Conservation (phyloP, 2,113 vertebrate species). For the Ophiodon elongatus region DNA sequence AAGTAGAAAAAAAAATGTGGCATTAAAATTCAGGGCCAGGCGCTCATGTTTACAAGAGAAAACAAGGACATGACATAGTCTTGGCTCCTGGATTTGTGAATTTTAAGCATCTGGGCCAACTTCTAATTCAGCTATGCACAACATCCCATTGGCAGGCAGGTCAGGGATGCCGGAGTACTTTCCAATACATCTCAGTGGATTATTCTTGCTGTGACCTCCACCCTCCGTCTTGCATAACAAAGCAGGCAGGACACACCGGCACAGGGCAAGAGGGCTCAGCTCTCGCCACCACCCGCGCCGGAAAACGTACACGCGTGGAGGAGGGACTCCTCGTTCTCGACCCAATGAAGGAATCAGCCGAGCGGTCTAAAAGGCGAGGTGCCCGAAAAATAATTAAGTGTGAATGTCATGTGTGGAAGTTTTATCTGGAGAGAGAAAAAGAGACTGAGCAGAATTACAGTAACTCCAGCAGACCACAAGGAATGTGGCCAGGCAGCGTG, state of each 20-base stretch:
- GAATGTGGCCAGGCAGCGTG: slow-evolving; percentile 74
- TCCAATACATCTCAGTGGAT: slow-evolving; percentile 53
- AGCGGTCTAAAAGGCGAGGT: neutral
- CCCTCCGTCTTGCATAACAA: slow-evolving; percentile 29
- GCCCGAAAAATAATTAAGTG: slow-evolving; percentile 15
- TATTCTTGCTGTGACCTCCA: slow-evolving; percentile 50
- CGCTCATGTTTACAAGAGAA: slow-evolving; percentile 54
- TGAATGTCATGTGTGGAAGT: slow-evolving; percentile 36
- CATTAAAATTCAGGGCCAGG: slow-evolving; percentile 51
- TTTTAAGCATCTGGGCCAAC: slow-evolving; percentile 54
- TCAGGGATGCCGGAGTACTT: slow-evolving; percentile 45
- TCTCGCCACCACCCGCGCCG: neutral
- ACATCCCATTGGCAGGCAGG: slow-evolving; percentile 41
- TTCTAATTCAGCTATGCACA: slow-evolving; percentile 61
- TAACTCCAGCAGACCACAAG: slow-evolving; percentile 76
- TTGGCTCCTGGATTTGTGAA: slow-evolving; percentile 63
- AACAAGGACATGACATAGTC: slow-evolving; percentile 63
- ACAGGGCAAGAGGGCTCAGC: neutral
- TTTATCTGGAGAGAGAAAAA: slow-evolving; percentile 54
- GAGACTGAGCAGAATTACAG: slow-evolving; percentile 59
- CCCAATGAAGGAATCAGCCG: neutral
- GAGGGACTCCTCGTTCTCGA: neutral
- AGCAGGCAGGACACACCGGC: slow-evolving; percentile 19
- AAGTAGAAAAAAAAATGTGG: slow-evolving; percentile 34
- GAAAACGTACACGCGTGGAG: neutral